Percentiles rank a stretch among this genome's conserved stretches.
Evolutionary conservation across 2,797 vertebrate species (phyloP).

Genomic region (Lutra lutra): DNA sequence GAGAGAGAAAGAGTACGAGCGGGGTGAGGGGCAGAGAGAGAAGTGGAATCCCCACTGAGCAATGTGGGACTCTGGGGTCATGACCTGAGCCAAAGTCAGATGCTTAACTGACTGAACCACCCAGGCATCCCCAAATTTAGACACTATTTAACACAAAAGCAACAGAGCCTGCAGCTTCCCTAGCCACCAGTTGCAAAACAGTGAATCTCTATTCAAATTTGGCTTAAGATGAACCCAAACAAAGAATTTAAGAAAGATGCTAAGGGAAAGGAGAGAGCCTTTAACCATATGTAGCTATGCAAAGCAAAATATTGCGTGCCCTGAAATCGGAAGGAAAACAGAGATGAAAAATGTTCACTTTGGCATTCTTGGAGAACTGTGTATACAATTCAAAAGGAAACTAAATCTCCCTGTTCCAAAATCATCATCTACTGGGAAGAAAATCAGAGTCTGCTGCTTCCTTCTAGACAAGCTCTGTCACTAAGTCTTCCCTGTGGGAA

Average conservation of each 20-base stretch:
- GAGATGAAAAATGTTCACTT: background rate
- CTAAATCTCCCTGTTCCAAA: conserved; percentile 14
- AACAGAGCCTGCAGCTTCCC: background rate
- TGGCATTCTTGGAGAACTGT: conserved; percentile 16
- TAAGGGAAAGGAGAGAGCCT: background rate
- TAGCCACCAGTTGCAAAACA: background rate
- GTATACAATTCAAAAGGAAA: conserved; percentile 9
- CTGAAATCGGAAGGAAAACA: background rate
- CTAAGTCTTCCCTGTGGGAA: background rate
- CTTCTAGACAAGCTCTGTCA: background rate
- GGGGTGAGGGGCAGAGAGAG: too few species aligned
- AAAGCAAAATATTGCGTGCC: background rate
- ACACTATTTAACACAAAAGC: background rate
- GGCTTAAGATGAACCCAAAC: background rate
- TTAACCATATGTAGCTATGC: background rate
- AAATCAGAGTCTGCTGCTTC: background rate
- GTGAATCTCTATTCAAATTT: background rate
- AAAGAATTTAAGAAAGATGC: background rate
- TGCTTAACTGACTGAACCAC: too few species aligned
- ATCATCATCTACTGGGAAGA: conserved; percentile 14
- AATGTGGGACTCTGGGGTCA: too few species aligned
- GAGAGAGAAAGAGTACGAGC: too few species aligned
- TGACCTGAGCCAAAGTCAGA: too few species aligned
- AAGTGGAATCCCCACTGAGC: too few species aligned
- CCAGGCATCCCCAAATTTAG: background rate